Evolutionary conservation across 1,140 invertebrate genomes (phyloP).

Genomic region (Panonychus citri): DNA sequence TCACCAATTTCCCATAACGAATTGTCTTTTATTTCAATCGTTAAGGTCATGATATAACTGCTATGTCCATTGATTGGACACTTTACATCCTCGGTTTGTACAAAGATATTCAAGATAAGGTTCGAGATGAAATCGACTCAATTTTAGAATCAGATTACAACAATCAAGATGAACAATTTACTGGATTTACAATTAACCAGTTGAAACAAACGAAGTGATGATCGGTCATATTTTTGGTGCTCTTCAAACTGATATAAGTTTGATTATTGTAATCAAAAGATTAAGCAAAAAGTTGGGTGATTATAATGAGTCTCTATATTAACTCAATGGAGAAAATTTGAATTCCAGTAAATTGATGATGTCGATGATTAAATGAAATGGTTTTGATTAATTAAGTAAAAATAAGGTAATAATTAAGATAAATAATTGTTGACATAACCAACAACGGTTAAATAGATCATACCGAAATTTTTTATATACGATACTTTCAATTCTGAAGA

Average conservation of each 20-base stretch:
- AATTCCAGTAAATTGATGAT: too few species aligned
- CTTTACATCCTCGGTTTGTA: slow-evolving; percentile 22
- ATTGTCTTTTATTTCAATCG: background rate
- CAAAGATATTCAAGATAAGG: slow-evolving; percentile 23
- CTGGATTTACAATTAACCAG: slow-evolving; percentile 12
- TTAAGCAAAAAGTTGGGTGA: too few species aligned
- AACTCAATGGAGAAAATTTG: too few species aligned
- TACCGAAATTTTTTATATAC: too few species aligned
- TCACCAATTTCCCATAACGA: background rate
- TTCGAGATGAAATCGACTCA: slow-evolving; percentile 9
- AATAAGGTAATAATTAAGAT: too few species aligned
- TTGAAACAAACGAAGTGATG: slow-evolving; percentile 25
- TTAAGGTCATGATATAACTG: slow-evolving; percentile 14
- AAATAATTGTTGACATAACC: too few species aligned
- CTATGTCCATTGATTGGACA: slow-evolving; percentile 10
- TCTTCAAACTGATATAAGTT: background rate
- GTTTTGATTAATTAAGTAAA: too few species aligned
- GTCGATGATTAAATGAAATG: too few species aligned
- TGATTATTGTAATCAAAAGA: slow-evolving; percentile 7
- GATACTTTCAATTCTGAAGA: too few species aligned
- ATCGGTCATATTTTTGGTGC: background rate
- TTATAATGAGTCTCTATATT: too few species aligned
- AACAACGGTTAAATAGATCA: too few species aligned
- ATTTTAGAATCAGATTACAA: slow-evolving; percentile 1
- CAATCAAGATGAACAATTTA: background rate